Conservation (phyloP, 2,797 vertebrate species). For the Hypotaenidia philippensis region DNA sequence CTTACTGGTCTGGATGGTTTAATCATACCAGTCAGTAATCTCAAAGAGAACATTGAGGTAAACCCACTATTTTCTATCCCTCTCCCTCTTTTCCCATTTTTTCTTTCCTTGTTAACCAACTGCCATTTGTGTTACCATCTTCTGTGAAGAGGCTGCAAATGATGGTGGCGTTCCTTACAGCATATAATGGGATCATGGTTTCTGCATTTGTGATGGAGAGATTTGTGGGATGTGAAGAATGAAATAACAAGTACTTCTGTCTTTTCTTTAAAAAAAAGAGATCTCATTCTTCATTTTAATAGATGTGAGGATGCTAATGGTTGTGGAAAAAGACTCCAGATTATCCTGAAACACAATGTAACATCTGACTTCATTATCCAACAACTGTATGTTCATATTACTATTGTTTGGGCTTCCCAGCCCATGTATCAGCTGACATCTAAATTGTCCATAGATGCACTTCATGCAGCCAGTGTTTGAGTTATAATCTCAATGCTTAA, state of each 20-base stretch:
- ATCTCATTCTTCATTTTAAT: neutral
- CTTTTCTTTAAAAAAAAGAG: neutral
- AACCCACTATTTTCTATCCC: neutral
- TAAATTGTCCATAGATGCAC: neutral
- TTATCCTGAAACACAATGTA: neutral
- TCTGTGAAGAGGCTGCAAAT: neutral
- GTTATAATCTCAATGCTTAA: neutral
- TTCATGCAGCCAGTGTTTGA: neutral
- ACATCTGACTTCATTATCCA: neutral
- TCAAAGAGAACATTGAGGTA: slow-evolving; percentile 91
- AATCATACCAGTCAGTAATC: slow-evolving; percentile 84
- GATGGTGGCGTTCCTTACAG: neutral
- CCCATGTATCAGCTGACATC: neutral
- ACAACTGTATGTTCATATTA: neutral
- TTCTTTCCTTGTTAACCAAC: neutral
- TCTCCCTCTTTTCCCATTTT: neutral
- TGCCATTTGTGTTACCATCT: neutral
- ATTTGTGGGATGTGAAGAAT: neutral
- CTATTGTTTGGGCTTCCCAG: neutral
- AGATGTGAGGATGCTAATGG: neutral
- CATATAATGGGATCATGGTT: neutral
- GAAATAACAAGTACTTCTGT: neutral
- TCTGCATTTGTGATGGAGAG: neutral
- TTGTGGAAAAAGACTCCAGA: neutral
- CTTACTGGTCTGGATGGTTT: slow-evolving; percentile 86